These are phyloP conservation scores for Tetragonula clypearis DNA, from an alignment of 1,140 invertebrate species.

Conservation along the genomic window DNA sequence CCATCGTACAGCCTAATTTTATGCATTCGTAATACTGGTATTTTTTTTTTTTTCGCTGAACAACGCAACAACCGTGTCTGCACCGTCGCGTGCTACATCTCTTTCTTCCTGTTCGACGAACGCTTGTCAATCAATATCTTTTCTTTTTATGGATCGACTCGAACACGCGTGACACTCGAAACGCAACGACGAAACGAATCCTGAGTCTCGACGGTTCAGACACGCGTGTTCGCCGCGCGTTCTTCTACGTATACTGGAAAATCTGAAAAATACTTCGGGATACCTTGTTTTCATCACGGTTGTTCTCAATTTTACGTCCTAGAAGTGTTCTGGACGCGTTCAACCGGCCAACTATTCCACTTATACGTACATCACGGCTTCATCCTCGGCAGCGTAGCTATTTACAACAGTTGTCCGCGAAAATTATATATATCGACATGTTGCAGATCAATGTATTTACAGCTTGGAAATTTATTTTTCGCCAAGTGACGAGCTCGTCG, in stretches of 20 bases:
- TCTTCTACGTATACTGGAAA: constrained; percentile 66
- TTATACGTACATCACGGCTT: background rate
- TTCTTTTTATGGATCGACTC: background rate
- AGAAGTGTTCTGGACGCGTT: background rate
- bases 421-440: background rate
- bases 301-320: background rate
- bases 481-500: background rate
- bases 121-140: background rate
- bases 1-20: constrained; percentile 71
- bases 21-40: constrained; percentile 83
- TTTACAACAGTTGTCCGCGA: constrained; percentile 18
- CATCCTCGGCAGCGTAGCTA: background rate
- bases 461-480: background rate
- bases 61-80: constrained; percentile 62
- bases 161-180: background rate
- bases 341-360: background rate
- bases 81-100: constrained; percentile 51
- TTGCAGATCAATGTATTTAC: constrained; percentile 28
- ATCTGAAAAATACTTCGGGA: constrained; percentile 73
- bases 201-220: background rate
- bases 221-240: constrained; percentile 25
- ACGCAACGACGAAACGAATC: background rate
- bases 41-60: constrained; percentile 70
- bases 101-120: background rate
- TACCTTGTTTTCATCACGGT: constrained; percentile 42